Percentiles rank a stretch among this genome's conserved stretches.
phyloP scores from a whole-genome alignment of 2,888 invertebrate species.

The Blastobasis adustella region DNA sequence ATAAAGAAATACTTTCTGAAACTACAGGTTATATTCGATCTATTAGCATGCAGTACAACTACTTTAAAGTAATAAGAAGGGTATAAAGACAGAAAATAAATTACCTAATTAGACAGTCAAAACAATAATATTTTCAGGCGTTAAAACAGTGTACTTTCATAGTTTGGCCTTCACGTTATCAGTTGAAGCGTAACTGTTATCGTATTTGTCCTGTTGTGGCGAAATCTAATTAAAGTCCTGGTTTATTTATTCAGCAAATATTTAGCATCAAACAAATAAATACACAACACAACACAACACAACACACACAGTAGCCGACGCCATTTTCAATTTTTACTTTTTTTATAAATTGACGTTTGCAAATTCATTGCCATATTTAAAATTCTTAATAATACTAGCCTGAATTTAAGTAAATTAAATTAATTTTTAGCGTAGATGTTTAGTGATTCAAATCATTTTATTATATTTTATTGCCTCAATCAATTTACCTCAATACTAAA shows the following conservation, averaged over 20 bases:
- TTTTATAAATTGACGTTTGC: background rate
- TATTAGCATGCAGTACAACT: too few relatives aligned
- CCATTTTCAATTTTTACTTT: constrained; percentile 26
- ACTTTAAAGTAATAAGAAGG: too few relatives aligned
- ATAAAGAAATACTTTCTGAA: too few relatives aligned
- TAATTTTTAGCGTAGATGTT: too few relatives aligned
- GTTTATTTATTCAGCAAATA: constrained; percentile 18
- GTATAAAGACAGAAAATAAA: background rate
- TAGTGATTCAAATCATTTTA: too few relatives aligned
- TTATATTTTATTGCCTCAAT: too few relatives aligned
- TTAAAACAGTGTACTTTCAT: constrained; percentile 9
- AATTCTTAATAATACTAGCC: too few relatives aligned
- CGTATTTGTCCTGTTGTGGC: constrained; percentile 13
- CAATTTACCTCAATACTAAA: too few relatives aligned
- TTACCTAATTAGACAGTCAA: constrained; percentile 12
- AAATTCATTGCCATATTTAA: background rate
- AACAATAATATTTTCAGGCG: constrained; percentile 12
- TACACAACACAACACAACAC: constrained; percentile 20
- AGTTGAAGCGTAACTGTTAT: constrained; percentile 9
- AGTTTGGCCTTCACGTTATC: constrained; percentile 24
- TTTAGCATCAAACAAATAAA: constrained; percentile 21
- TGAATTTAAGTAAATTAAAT: too few relatives aligned
- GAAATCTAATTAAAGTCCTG: constrained; percentile 16
- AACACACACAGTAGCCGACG: constrained; percentile 29
- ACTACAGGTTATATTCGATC: too few relatives aligned